A percentile compares a stretch with the other conserved stretches of the same genome.
Evolutionary conservation across 2,797 vertebrate species (phyloP).

Genomic region (Parauchenoglanis punctatus): DNA sequence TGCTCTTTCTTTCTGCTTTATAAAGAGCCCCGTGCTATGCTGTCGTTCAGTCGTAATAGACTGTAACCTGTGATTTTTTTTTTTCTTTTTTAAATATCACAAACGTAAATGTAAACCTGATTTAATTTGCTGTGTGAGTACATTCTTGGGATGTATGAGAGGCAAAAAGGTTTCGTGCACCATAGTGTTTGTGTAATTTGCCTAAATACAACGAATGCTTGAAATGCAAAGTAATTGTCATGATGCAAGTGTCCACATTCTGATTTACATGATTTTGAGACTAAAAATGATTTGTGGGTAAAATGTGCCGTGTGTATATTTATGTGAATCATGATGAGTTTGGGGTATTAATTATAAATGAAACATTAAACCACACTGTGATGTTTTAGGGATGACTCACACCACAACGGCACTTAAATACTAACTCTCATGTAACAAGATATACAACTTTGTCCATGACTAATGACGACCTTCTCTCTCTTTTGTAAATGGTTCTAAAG

Average conservation of each 20-base stretch:
- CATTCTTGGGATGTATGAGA: slow-evolving; percentile 29
- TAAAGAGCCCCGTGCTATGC: slow-evolving; percentile 43
- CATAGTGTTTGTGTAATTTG: slow-evolving; percentile 32
- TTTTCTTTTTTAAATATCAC: not conserved
- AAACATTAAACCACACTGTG: slow-evolving; percentile 27
- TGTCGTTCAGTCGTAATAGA: slow-evolving; percentile 54
- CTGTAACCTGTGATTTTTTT: slow-evolving; percentile 56
- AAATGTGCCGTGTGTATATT: slow-evolving; percentile 10
- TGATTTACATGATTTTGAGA: not conserved
- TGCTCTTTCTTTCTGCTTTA: slow-evolving; percentile 48
- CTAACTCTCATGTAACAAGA: slow-evolving; percentile 37
- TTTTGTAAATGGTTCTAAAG: slow-evolving; percentile 53
- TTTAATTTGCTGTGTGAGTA: slow-evolving; percentile 52
- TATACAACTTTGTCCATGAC: slow-evolving; percentile 27
- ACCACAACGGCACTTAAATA: slow-evolving; percentile 58
- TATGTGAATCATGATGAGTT: slow-evolving; percentile 17
- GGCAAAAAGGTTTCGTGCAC: slow-evolving; percentile 14
- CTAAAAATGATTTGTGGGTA: not conserved
- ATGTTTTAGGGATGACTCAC: slow-evolving; percentile 34
- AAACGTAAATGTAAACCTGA: slow-evolving; percentile 19
- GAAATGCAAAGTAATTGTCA: slow-evolving; percentile 9
- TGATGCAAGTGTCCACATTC: not conserved
- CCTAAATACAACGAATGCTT: not conserved
- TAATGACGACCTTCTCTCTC: slow-evolving; percentile 21
- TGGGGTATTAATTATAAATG: slow-evolving; percentile 17